Base-by-base conservation (phyloP, 2,797 vertebrate genomes). In the Leptoclinus maculatus region DNA sequence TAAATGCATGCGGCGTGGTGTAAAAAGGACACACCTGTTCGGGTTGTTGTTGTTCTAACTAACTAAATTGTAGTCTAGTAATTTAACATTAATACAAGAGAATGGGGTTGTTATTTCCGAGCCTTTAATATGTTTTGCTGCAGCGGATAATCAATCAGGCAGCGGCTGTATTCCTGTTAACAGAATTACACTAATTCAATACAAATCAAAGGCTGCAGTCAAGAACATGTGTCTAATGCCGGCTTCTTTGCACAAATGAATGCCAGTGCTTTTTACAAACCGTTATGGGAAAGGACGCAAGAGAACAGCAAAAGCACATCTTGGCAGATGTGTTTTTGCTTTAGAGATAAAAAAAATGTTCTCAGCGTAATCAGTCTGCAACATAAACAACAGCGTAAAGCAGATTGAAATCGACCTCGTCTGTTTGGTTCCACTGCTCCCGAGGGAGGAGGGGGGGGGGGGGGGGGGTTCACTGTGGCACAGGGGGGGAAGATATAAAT, bases 401-500 rank as follows among this genome's bases (percentile, higher is more conserved):
- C 25, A 39, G 82, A 82, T 75, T 86, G 70, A 83, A 82, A 78
- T 88, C 16, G 41, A 87, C 74, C 79, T 65, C 16, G 2, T 80
- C 27, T 7, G 23, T 74, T 36, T 64, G 72, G 82, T 80, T 79
- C 67, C 65, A 19, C 29, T 69, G 34, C 53, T 79, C 72, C 66
- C 16, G 1, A 0, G 39, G 41, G 54, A 71, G 82, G 21, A 7
- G 49, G 2, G 66, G 54, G 0, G 39, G 29, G 51, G 73, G 36
- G 38, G 83, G 2, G 71, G 58, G 0, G 54, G 73, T 80, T 85
- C 53, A 86, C 76, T 51, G 83, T 67, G 78, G 68, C 82, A 85
- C 70, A 56, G 45, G 75, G 45, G 75, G 65, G 71, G 29, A 23
- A 49, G 89, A 82, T 93, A 94, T 92, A 94, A 92, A 95, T 95